Evolutionary conservation across 2,113 vertebrate species (phyloP).

Genomic region (Phoenicopterus ruber): DNA sequence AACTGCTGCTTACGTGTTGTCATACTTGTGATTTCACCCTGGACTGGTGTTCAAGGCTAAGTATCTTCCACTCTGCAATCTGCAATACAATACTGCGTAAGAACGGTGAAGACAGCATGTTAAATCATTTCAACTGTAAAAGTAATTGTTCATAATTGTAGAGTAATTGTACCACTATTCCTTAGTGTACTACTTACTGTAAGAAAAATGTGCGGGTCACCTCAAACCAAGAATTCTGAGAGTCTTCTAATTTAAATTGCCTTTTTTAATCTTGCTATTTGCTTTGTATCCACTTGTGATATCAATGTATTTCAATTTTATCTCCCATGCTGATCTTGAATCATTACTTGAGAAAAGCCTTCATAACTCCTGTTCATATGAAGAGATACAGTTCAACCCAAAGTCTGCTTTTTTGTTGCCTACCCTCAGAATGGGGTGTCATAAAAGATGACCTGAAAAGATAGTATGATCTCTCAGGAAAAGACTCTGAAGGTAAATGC

Average conservation of each 20-base stretch:
- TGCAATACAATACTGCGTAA: background rate
- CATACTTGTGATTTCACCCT: background rate
- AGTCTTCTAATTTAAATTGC: background rate
- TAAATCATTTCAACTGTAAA: background rate
- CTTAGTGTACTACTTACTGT: background rate
- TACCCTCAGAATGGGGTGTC: background rate
- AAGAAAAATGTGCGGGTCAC: background rate
- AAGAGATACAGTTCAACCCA: background rate
- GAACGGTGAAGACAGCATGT: background rate
- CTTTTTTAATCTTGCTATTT: background rate
- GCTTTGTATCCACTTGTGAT: background rate
- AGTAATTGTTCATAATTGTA: background rate
- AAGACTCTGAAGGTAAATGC: background rate
- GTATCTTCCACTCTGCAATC: background rate
- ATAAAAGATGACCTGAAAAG: background rate
- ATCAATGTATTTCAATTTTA: background rate
- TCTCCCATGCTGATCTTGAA: background rate
- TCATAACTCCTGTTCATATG: accelerated
- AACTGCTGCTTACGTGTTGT: background rate
- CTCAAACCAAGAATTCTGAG: background rate
- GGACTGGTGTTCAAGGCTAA: background rate
- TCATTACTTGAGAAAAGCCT: background rate
- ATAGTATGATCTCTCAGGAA: background rate
- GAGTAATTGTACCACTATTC: background rate
- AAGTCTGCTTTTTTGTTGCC: background rate